Evolutionary conservation across 2,888 invertebrate species (phyloP), one percentile per base, ranked within the genome.

Genomic region (Ochlodes sylvanus): DNA sequence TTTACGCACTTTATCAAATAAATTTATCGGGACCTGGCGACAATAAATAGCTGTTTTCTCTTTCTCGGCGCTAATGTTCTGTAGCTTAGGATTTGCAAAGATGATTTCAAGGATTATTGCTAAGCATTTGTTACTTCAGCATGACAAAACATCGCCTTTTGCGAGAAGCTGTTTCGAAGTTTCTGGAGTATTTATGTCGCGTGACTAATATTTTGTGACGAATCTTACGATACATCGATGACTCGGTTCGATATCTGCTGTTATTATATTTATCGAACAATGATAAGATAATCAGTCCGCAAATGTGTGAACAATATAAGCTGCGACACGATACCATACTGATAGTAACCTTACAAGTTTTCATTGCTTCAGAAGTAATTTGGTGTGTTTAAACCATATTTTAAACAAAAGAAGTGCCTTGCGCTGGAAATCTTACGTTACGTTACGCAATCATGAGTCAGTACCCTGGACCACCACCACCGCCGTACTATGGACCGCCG

Each of bases 391-490:
- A 17, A 17, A 9, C 32, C 56, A 38, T 17, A 38, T n/a, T 3
- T 2, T 7, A n/a, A 32, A 32, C 7, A 32, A 5, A 10, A 55
- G 5, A 38, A 17, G 34, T 34, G 34, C 9, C 9, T 34, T 7
- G 9, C 7, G 6, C 34, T 32, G 32, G 32, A 34, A n/a, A n/a
- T n/a, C n/a, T n/a, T n/a, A n/a, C n/a, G 34, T 34, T 7, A 32
- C n/a, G 15, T 58, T 50, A 41, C 41, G 56, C 10, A 41, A 61
- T 21, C 17, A 90, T 90, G 90, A 90, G 89, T 57, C 63, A 64
- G 10, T 86, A 83, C 63, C 83, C 83, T 4, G 79, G 80, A 14
- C 77, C 76, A 3, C 80, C 79, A 4, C 82, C 79, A 0, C 81
- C 78, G 0, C 85, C 84, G 0, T 86, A 82, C 17, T 81, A 86